A percentile compares a stretch with the other conserved stretches of the same genome.
These are phyloP conservation scores for Limnephilus marmoratus DNA, from an alignment of 2,888 invertebrate species.

Conservation along the genomic window DNA sequence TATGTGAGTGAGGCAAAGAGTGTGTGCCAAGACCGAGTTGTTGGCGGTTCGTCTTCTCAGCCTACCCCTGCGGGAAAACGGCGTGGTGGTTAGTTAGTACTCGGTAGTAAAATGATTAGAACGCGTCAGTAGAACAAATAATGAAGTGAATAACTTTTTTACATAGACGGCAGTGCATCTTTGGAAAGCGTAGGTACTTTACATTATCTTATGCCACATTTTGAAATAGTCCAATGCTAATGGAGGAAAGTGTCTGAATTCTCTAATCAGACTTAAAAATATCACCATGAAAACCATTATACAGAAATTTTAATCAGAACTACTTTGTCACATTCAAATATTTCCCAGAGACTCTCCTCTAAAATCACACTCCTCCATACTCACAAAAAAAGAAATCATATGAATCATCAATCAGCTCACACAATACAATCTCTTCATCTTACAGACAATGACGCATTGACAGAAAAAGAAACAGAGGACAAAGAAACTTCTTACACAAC, in stretches of 20 bases:
- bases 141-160: neutral
- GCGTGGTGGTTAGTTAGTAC: too few relatives aligned
- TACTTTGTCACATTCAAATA: neutral
- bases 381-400: neutral
- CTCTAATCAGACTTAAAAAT: neutral
- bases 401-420: neutral
- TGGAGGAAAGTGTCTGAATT: neutral
- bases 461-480: neutral
- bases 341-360: neutral
- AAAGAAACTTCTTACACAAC: neutral
- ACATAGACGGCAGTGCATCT: neutral
- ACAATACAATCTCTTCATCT: neutral
- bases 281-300: neutral
- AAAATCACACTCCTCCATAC: neutral
- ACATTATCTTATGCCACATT: neutral
- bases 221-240: neutral
- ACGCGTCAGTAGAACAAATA: neutral
- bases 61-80: too few relatives aligned
- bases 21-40: too few relatives aligned
- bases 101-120: neutral
- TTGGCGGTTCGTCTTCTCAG: too few relatives aligned
- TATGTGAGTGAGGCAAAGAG: too few relatives aligned
- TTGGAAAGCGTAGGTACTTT: neutral
- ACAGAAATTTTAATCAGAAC: neutral
- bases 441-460: neutral